Evolutionary conservation across 1,140 invertebrate species (phyloP).

Genomic region (Eupristina koningsbergeri): DNA sequence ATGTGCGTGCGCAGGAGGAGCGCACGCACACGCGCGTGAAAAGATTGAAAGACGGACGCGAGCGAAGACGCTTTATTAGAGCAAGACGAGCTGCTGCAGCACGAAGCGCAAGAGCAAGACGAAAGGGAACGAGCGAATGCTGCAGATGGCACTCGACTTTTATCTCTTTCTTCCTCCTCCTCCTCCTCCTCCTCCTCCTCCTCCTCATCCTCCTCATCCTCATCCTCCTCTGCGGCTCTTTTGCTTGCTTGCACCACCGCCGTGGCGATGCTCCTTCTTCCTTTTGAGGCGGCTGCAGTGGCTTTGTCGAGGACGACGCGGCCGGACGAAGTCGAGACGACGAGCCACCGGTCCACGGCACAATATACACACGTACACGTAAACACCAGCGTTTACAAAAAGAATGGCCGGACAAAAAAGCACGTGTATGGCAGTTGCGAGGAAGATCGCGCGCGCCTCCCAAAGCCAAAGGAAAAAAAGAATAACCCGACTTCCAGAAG

Average conservation of each 20-base stretch:
- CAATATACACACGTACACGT: not conserved
- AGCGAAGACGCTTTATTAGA: constrained; percentile 44
- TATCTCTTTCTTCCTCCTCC: constrained; percentile 38
- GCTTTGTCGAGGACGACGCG: constrained; percentile 12
- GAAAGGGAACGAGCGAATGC: constrained; percentile 41
- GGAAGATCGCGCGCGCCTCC: not conserved
- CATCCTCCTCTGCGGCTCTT: constrained; percentile 5
- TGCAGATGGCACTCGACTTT: constrained; percentile 50
- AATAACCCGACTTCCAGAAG: not conserved
- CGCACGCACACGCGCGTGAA: not conserved
- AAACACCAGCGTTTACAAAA: not conserved
- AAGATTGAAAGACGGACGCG: constrained; percentile 38
- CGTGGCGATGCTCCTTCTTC: constrained; percentile 25
- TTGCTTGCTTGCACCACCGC: constrained; percentile 17
- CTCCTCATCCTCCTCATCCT: too few species aligned
- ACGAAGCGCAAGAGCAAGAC: constrained; percentile 22
- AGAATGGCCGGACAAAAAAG: not conserved
- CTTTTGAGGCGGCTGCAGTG: constrained; percentile 22
- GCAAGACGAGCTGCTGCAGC: constrained; percentile 19
- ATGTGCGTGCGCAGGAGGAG: not conserved
- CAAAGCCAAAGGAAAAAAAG: not conserved
- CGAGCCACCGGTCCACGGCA: not conserved
- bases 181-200: too few species aligned
- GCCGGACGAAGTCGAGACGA: not conserved
- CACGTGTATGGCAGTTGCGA: not conserved